Conservation (phyloP, 2,113 vertebrate species). For the Petrocephalus zakoni region DNA sequence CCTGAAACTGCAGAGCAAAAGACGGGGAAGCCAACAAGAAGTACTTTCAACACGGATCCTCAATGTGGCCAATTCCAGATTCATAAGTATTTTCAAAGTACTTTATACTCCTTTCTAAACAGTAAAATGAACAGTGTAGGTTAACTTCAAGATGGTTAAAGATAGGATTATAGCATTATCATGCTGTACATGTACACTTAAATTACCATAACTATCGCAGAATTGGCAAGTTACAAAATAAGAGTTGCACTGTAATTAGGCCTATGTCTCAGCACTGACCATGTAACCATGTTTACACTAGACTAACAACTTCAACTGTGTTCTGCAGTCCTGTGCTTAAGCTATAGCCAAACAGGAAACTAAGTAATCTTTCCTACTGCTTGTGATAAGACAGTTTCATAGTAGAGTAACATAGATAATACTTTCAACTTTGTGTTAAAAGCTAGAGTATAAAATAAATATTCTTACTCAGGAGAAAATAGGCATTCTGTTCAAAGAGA, state of each 20-base stretch:
- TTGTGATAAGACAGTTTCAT: not conserved
- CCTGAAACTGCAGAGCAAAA: not conserved
- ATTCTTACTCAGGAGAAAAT: not conserved
- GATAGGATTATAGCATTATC: not conserved
- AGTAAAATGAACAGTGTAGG: not conserved
- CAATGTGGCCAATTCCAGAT: not conserved
- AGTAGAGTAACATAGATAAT: not conserved
- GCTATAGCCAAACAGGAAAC: not conserved
- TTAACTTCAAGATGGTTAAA: not conserved
- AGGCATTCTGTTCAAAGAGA: not conserved
- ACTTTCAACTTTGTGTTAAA: not conserved
- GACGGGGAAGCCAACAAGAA: not conserved
- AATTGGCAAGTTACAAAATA: not conserved
- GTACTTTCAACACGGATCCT: not conserved
- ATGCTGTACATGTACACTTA: not conserved
- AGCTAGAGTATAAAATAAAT: not conserved
- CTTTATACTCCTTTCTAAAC: not conserved
- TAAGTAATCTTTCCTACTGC: not conserved
- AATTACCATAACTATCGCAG: not conserved
- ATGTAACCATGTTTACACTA: not conserved
- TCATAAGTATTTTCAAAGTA: not conserved
- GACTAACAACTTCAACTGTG: not conserved
- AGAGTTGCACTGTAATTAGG: not conserved
- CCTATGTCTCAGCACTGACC: not conserved
- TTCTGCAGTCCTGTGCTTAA: not conserved